These are phyloP conservation scores for Eulemur rubriventer DNA, from an alignment of 2,797 vertebrate species.

Conservation along the genomic window DNA sequence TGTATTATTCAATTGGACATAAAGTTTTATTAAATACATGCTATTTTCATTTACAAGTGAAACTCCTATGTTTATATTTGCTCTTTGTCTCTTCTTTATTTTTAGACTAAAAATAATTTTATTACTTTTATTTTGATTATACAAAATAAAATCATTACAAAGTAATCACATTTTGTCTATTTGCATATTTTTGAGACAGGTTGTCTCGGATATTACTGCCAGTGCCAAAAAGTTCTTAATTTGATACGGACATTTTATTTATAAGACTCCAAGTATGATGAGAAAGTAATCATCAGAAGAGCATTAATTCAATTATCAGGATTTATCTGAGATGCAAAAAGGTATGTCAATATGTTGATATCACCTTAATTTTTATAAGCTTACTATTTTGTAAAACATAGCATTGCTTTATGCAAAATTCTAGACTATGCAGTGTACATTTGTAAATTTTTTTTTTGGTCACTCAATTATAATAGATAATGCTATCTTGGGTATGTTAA, in stretches of 20 bases:
- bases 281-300: rapidly evolving
- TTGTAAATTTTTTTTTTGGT: neutral
- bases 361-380: conserved; percentile 43
- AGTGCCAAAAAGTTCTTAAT: neutral
- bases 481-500: neutral
- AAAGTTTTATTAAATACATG: neutral
- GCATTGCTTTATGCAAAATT: neutral
- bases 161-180: neutral
- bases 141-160: neutral
- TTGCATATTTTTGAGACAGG: neutral
- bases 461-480: neutral
- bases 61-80: neutral
- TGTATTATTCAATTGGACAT: neutral
- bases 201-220: neutral
- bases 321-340: conserved; percentile 33
- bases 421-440: neutral
- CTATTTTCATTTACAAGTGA: neutral
- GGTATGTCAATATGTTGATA: neutral
- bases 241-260: neutral
- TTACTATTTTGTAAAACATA: conserved; percentile 59
- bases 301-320: neutral
- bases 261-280: conserved; percentile 13
- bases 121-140: neutral
- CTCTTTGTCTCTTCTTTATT: neutral
- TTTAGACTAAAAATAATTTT: neutral